Evolutionary conservation across 2,888 invertebrate species (phyloP), one percentile per base, ranked within the genome.

Genomic region (Zhengitettix transpicula): DNA sequence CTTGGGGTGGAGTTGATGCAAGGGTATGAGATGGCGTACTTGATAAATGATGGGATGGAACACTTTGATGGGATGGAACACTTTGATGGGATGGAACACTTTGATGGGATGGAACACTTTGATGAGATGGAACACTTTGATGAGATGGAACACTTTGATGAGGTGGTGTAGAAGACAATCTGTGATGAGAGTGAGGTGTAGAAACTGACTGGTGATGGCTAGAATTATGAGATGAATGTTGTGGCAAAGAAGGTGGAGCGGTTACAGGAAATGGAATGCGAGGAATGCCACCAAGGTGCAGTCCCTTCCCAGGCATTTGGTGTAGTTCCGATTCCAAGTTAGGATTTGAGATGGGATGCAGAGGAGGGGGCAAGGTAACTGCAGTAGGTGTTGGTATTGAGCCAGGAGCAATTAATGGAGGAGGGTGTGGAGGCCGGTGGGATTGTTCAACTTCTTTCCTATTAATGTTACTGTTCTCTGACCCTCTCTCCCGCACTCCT

Each of bases 331-430:
- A 3, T 40, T 57, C 51, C 17, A 28, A 51, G 40, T 44, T 17
- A 28, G 15, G 11, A 40, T 42, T 40, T 16, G 61, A 57, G 56
- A 57, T 52, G 16, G 61, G 63, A 42, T 70, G 61, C 41, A 61
- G 55, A 40, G 64, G 62, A 9, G 64, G 64, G 47, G 64, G 60
- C 69, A 66, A 57, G 68, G 73, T 61, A 73, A 62, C 64, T 12
- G 63, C 47, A 14, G 63, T 63, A 73, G 71, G 10, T 72, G 71
- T 0, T 74, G 64, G 65, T 56, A 65, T 65, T 53, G 64, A 64
- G 58, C 61, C 65, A 59, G 64, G 64, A 60, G 65, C 67, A 62
- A 65, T 66, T 55, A 60, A 60, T 58, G 59, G 64, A 42, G 61
- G 65, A 52, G 64, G 63, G 47, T 60, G 60, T 52, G 58, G 60